Percentiles rank a stretch among this genome's conserved stretches.
These are phyloP conservation scores for Chlorocebus sabaeus DNA, from an alignment of 2,113 vertebrate genomes.

Conservation along the genomic window DNA sequence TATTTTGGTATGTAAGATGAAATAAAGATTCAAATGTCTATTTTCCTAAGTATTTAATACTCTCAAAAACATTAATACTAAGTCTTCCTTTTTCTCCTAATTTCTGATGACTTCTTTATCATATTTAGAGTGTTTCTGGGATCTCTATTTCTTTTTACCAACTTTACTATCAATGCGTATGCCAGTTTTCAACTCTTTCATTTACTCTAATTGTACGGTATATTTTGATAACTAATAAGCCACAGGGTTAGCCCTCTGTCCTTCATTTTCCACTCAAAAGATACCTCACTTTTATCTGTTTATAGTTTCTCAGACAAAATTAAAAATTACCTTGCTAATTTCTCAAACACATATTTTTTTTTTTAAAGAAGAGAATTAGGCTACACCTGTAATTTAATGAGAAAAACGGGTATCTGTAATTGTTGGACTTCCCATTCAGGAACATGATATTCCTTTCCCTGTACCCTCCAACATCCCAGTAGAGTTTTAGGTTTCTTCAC, in stretches of 20 bases:
- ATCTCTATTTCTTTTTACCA: not conserved
- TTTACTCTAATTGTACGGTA: not conserved
- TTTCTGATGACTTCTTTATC: not conserved
- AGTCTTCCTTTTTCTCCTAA: not conserved
- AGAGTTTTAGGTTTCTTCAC: not conserved
- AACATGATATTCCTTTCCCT: not conserved
- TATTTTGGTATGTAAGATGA: not conserved
- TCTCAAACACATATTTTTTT: not conserved
- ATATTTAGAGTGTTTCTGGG: not conserved
- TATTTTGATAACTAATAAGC: not conserved
- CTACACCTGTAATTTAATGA: not conserved
- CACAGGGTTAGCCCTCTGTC: not conserved
- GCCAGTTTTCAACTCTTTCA: not conserved
- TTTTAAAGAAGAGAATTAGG: not conserved
- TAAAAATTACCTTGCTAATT: not conserved
- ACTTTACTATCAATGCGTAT: not conserved
- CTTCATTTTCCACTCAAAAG: slow-evolving; percentile 18
- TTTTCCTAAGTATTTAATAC: not conserved
- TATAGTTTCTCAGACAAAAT: slow-evolving; percentile 24
- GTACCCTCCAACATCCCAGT: not conserved
- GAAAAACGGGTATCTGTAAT: not conserved
- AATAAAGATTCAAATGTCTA: not conserved
- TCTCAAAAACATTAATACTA: not conserved
- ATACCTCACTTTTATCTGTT: not conserved
- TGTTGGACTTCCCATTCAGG: not conserved